phyloP scores from a whole-genome alignment of 2,888 invertebrate species.

The Candidula unifasciata region DNA sequence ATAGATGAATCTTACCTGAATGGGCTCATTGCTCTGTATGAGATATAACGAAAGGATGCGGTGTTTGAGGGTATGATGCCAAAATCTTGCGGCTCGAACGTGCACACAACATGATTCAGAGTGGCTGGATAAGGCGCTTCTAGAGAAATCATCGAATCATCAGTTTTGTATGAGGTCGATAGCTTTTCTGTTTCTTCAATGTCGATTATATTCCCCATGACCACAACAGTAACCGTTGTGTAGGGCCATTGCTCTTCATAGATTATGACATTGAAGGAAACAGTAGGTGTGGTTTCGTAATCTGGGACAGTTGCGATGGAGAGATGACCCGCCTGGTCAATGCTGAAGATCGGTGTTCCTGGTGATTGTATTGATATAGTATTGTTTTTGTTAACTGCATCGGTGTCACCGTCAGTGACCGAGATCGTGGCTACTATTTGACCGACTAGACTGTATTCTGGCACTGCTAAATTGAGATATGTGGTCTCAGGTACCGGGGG shows the following conservation, averaged over 20 bases:
- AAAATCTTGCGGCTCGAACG: constrained; percentile 40
- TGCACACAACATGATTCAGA: constrained; percentile 30
- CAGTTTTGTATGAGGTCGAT: background rate
- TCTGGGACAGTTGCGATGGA: constrained; percentile 54
- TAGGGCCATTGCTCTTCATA: constrained; percentile 56
- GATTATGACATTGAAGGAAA: constrained; percentile 56
- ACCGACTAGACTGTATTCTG: constrained; percentile 64
- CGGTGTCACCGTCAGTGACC: constrained; percentile 63
- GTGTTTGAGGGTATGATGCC: background rate
- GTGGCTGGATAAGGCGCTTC: constrained; percentile 40
- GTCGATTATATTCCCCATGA: constrained; percentile 58
- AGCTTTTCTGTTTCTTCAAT: constrained; percentile 52
- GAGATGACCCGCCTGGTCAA: constrained; percentile 55
- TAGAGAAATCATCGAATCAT: constrained; percentile 53
- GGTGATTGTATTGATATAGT: constrained; percentile 53
- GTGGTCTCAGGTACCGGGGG: constrained; percentile 58
- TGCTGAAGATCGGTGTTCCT: constrained; percentile 51
- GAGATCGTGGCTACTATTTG: constrained; percentile 56
- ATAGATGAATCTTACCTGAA: constrained; percentile 25
- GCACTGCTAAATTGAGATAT: constrained; percentile 53
- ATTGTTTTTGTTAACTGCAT: constrained; percentile 57
- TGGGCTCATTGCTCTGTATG: constrained; percentile 4
- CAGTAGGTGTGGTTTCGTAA: constrained; percentile 49
- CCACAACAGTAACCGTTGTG: constrained; percentile 48
- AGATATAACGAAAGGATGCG: constrained; percentile 31